These are phyloP conservation scores for Muschampia plurimacula DNA, from an alignment of 2,888 invertebrate species.

Conservation along the genomic window DNA sequence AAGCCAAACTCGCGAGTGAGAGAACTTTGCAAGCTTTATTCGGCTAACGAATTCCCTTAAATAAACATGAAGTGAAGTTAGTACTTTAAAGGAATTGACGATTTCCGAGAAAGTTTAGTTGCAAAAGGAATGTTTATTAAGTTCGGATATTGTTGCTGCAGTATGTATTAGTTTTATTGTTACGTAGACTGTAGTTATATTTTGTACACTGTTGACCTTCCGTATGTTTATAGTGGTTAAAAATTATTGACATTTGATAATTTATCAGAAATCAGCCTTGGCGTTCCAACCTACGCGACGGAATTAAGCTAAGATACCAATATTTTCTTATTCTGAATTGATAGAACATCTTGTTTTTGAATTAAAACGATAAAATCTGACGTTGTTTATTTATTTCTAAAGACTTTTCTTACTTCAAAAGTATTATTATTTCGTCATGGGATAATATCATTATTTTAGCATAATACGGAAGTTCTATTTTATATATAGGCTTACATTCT, in stretches of 20 bases:
- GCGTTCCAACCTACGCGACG: background rate
- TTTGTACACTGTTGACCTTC: background rate
- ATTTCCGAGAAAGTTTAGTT: background rate
- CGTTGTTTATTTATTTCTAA: background rate
- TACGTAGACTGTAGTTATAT: background rate
- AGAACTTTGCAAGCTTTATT: background rate
- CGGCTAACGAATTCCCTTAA: background rate
- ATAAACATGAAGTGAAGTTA: background rate
- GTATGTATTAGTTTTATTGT: background rate
- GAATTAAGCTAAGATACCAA: background rate
- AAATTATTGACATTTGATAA: background rate
- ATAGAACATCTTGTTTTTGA: no score
- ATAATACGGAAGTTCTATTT: constrained; percentile 14
- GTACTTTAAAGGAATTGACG: background rate
- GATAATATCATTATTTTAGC: background rate
- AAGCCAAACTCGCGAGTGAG: background rate
- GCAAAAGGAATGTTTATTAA: background rate
- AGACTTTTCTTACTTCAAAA: background rate
- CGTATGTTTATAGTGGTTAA: background rate
- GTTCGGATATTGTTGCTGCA: no score
- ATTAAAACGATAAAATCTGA: background rate
- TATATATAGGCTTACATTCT: background rate
- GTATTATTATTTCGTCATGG: background rate
- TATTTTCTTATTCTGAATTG: background rate
- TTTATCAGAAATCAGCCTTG: background rate